Evolutionary conservation across 2,113 vertebrate species (phyloP), one percentile per base, ranked within the genome.

Genomic region (Embiotoca jacksoni): DNA sequence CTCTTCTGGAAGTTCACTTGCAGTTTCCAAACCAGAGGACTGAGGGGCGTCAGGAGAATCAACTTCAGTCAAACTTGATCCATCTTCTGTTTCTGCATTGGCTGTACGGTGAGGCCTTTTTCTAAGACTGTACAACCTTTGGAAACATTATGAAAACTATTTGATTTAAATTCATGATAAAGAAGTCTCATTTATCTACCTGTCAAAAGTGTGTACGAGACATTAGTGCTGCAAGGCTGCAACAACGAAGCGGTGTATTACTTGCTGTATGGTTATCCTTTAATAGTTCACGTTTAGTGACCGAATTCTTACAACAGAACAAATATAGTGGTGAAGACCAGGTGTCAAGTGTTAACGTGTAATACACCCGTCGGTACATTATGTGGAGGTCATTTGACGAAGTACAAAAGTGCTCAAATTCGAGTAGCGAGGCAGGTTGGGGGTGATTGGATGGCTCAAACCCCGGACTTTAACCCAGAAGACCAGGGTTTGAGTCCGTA

Each of bases 51-150:
- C 14, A 10, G 63, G 30, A 60, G 53, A 63, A n/a, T 65, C 66
- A 15, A 0, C 46, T 60, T 0, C 2, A 31, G 47, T 13, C 2
- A 65, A 23, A 41, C 31, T 8, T 31, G 16, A 8, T 31, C 4
- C 6, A 57, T 68, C 59, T 5, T 52, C 23, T 0, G 56, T 32
- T 44, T 9, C 15, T 1, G 2, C n/a, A 1, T 32, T n/a, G 5
- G 14, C 14, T 71, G 8, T 52, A 8, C 0, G 23, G 1, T 3
- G 8, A 0, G 0, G 14, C 1, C 15, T 65, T 81, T 70, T 61
- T 60, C 44, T 71, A 31, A 3, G 14, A n/a, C 74, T 5, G 1
- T 11, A 81, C 30, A n/a, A 1, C 61, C 81, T 89, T 60, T 15
- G 1, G 23, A 52, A n/a, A 50, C 47, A n/a, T 10, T 9, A 5